Percentiles rank a stretch among this genome's conserved stretches.
Evolutionary conservation across 2,797 vertebrate genomes (phyloP).

Genomic region (Mormyrus proboscirostris): DNA sequence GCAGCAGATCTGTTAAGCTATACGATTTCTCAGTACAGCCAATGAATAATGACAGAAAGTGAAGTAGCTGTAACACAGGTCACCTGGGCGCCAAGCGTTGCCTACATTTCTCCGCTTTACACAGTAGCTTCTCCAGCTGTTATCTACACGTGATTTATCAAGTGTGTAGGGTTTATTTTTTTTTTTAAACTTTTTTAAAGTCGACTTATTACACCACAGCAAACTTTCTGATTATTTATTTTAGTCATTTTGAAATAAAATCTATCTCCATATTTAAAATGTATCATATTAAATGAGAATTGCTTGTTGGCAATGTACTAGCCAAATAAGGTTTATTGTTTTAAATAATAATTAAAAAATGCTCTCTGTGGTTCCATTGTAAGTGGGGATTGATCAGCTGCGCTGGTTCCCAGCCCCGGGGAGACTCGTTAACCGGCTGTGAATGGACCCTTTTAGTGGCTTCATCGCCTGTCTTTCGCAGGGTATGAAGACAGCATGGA

Average conservation of each 20-base stretch:
- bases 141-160: background rate
- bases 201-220: background rate
- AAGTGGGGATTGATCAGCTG: background rate
- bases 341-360: background rate
- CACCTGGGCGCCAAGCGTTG: background rate
- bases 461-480: slow-evolving; percentile 50
- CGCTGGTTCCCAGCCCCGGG: background rate
- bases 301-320: background rate
- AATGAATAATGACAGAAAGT: background rate
- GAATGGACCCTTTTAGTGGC: background rate
- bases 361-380: background rate
- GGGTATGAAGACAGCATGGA: slow-evolving; percentile 99
- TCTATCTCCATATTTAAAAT: background rate
- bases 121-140: background rate
- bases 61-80: background rate
- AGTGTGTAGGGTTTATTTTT: background rate
- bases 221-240: background rate
- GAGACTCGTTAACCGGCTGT: background rate
- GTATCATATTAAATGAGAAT: background rate
- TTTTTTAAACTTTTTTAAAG: background rate
- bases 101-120: background rate
- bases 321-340: background rate
- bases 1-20: background rate
- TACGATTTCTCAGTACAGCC: background rate
- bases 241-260: background rate